phyloP scores from a whole-genome alignment of 53 echinoderm and acorn worm species.

The Mesocentrotus franciscanus region DNA sequence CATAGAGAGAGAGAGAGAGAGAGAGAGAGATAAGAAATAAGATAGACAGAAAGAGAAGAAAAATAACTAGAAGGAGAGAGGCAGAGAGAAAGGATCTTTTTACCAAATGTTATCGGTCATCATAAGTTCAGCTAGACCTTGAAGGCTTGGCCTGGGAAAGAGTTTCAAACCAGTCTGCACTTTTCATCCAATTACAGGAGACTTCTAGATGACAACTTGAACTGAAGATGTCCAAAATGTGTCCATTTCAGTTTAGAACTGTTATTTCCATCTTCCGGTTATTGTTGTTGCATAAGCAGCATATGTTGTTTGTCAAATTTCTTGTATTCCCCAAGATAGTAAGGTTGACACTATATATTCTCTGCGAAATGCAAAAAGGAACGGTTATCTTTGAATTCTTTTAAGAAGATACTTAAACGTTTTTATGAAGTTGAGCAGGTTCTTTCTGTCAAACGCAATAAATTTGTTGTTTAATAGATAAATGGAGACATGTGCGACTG shows the following conservation, averaged over 20 bases:
- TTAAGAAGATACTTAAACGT: too few relatives aligned
- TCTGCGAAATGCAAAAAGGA: too few relatives aligned
- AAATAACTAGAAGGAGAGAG: not conserved
- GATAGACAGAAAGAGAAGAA: not conserved
- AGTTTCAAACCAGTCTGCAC: constrained; percentile 6
- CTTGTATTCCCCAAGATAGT: not conserved
- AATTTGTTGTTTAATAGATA: too few relatives aligned
- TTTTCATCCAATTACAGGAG: not conserved
- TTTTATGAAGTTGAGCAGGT: too few relatives aligned
- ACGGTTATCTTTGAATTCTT: too few relatives aligned
- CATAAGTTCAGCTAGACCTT: not conserved
- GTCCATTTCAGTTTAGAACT: not conserved
- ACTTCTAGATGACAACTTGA: not conserved
- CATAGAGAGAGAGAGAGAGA: not conserved
- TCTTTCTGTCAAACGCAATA: too few relatives aligned
- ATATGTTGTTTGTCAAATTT: not conserved
- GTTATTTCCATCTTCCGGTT: not conserved
- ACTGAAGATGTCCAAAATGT: not conserved
- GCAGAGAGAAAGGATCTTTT: not conserved
- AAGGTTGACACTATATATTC: too few relatives aligned
- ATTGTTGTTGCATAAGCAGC: constrained; percentile 11
- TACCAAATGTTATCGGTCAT: not conserved
- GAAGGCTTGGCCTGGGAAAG: not conserved
- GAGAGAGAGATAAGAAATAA: not conserved
- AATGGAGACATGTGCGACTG: too few relatives aligned